These are phyloP conservation scores for Eira barbara DNA, from an alignment of 2,113 vertebrate genomes.

Conservation along the genomic window DNA sequence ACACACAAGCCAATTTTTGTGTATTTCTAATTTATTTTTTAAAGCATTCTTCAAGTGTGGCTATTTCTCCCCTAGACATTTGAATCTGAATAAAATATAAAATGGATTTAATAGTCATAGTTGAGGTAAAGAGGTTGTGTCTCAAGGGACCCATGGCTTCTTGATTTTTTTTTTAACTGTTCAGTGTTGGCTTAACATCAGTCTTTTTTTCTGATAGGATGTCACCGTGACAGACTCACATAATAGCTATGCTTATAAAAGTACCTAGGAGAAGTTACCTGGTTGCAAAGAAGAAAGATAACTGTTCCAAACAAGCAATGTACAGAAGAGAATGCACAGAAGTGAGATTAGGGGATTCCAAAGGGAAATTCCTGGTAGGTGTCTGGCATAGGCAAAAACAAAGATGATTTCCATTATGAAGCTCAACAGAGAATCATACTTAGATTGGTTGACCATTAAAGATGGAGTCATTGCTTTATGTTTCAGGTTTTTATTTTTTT, in stretches of 20 bases:
- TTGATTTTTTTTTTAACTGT: neutral
- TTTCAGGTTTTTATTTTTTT: neutral
- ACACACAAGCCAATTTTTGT: neutral
- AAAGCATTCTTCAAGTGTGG: constrained; percentile 8
- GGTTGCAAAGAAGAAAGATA: constrained; percentile 35
- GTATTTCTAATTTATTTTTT: constrained; percentile 13
- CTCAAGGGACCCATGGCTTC: neutral
- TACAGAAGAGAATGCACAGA: constrained; percentile 17
- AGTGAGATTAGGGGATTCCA: constrained; percentile 19
- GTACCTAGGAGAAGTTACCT: constrained; percentile 15
- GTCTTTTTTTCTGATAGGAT: constrained; percentile 3
- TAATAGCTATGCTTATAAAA: constrained; percentile 46
- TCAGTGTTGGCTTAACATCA: neutral
- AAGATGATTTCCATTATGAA: constrained; percentile 48
- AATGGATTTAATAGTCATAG: constrained; percentile 19
- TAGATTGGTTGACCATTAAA: neutral
- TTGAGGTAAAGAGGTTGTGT: constrained; percentile 7
- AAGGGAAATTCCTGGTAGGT: neutral
- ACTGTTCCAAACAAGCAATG: constrained; percentile 34
- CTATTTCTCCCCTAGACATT: neutral
- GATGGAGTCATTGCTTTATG: neutral
- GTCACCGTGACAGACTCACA: neutral
- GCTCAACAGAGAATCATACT: neutral
- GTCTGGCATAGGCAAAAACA: constrained; percentile 2
- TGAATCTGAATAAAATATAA: constrained; percentile 50